Evolutionary conservation across 2,113 vertebrate species (phyloP), one percentile per base, ranked within the genome.

Genomic region (Glaucidium brasilianum): DNA sequence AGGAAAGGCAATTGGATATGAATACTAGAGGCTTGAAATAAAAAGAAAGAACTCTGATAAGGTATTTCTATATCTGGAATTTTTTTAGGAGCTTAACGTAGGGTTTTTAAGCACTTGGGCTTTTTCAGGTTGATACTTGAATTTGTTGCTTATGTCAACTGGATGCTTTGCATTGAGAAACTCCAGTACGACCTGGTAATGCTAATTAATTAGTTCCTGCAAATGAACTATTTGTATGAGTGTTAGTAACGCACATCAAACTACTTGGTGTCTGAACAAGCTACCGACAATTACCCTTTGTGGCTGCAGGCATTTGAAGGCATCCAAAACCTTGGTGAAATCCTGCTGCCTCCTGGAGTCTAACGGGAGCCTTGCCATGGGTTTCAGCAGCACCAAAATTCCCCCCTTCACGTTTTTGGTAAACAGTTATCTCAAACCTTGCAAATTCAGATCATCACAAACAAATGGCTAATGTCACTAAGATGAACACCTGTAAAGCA

Each of bases 341-440:
- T 83, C 96, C 64, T 96, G 91, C 96, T 96, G 94, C 95, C 89
- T 97, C 96, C 96, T 93, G 95, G 92, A 97, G 96, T 90, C 76
- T 68, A 84, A 59, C 5, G 52, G 88, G 59, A 94, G 94, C 73
- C 67, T 77, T 92, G 79, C 64, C 91, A 78, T 13, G 55, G 55
- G 69, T 35, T 66, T 15, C 7, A 68, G 43, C 35, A 75, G 34
- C 79, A 64, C 58, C 71, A 41, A 69, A 84, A 79, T 34, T 56
- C 63, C 53, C 30, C 47, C 12, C 73, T 92, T 35, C 7, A 0
- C 9, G 30, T 6, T 91, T 91, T 13, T 53, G 71, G 80, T 20
- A 72, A 85, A 73, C 69, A 73, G 45, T 32, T 72, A 76, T 50
- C 60, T 60, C 68, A 52, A 90, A 43, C 43, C 43, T 81, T 64